Percentiles rank a stretch among this genome's conserved stretches.
Evolutionary conservation across 1,140 invertebrate genomes (phyloP).

Genomic region (Vollenhovia emeryi): DNA sequence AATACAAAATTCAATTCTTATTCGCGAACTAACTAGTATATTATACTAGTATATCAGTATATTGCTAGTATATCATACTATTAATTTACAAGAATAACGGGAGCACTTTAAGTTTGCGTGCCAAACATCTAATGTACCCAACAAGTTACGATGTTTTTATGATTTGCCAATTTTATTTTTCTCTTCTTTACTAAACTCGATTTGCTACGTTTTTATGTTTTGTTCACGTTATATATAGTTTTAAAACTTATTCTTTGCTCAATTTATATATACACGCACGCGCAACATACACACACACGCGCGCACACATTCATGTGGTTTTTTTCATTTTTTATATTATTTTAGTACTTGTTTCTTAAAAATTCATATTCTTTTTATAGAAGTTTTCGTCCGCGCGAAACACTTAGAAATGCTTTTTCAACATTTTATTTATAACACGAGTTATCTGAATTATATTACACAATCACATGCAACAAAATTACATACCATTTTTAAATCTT

Average conservation of each 20-base stretch:
- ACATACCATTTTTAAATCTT: not conserved
- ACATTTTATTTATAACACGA: not conserved
- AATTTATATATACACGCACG: not conserved
- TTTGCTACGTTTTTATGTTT: slow-evolving; percentile 1
- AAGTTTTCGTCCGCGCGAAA: not conserved
- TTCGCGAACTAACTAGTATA: not conserved
- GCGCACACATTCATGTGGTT: not conserved
- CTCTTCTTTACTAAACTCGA: not conserved
- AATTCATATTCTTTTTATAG: not conserved
- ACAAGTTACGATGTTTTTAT: not conserved
- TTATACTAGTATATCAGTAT: too few relatives aligned
- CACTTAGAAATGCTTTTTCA: not conserved
- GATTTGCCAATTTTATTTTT: not conserved
- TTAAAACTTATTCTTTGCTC: not conserved
- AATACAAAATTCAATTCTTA: slow-evolving; percentile 22
- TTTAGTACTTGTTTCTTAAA: not conserved
- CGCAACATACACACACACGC: not conserved
- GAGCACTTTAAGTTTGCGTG: slow-evolving; percentile 8
- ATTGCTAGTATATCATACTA: not conserved
- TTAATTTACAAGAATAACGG: slow-evolving; percentile 18
- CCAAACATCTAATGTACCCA: slow-evolving; percentile 4
- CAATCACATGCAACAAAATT: not conserved
- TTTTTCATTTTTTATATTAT: not conserved
- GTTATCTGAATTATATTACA: not conserved
- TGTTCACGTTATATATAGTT: not conserved